Percentiles rank a stretch among this genome's conserved stretches.
Conservation (phyloP, 2,797 vertebrate genomes). For the Poecilia velifera region DNA sequence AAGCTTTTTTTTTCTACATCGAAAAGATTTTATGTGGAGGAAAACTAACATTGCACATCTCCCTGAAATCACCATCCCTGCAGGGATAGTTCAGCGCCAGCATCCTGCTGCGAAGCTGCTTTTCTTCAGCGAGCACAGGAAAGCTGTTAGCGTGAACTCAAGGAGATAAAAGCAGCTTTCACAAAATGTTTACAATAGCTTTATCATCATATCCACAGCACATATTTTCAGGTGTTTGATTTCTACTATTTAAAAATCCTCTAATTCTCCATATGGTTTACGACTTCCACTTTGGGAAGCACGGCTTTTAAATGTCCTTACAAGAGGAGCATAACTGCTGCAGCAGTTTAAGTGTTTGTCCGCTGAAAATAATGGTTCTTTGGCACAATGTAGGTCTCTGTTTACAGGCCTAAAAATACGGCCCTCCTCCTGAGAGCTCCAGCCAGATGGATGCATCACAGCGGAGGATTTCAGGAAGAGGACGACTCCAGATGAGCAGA, state of each 20-base stretch:
- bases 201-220: too few species aligned
- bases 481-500: constrained; percentile 42
- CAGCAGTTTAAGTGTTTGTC: constrained; percentile 15
- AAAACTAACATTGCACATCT: too few species aligned
- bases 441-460: constrained; percentile 55
- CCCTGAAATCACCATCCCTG: not conserved
- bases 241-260: not conserved
- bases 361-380: constrained; percentile 34
- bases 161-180: not conserved
- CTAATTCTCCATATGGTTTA: not conserved
- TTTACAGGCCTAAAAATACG: not conserved
- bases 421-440: constrained; percentile 40
- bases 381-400: constrained; percentile 11
- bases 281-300: not conserved
- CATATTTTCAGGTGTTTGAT: not conserved
- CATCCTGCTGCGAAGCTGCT: not conserved
- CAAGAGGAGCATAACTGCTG: constrained; percentile 6
- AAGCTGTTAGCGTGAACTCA: not conserved
- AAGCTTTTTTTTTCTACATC: too few species aligned
- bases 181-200: not conserved
- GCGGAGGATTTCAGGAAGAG: constrained; percentile 50
- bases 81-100: not conserved
- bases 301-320: constrained; percentile 12
- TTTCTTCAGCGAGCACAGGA: not conserved
- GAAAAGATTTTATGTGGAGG: not conserved